Evolutionary conservation across 2,888 invertebrate species (phyloP).

Genomic region (Galerucella calmariensis): DNA sequence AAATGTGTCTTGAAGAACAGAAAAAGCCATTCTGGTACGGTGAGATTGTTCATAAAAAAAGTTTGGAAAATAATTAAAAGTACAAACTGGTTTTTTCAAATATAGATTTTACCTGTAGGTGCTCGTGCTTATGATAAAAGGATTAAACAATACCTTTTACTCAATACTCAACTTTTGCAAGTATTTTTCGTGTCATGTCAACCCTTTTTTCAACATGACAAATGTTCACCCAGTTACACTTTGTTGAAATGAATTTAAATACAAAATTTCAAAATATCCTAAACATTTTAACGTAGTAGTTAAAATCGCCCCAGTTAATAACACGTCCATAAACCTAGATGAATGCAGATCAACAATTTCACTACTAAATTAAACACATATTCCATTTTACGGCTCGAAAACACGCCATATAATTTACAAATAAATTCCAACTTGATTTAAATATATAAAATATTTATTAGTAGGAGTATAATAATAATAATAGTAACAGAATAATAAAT

Average conservation of each 20-base stretch:
- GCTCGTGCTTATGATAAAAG: too few species aligned
- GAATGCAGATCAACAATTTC: background rate
- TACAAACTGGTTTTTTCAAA: background rate
- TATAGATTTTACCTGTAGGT: background rate
- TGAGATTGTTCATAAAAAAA: background rate
- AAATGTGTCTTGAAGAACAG: conserved; percentile 19
- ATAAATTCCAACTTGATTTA: conserved; percentile 3
- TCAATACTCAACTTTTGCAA: too few species aligned
- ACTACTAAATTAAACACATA: conserved; percentile 4
- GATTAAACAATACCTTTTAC: too few species aligned
- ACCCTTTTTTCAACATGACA: too few species aligned
- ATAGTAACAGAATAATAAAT: background rate
- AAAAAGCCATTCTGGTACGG: conserved; percentile 17
- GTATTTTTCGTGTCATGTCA: too few species aligned
- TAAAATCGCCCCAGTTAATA: background rate
- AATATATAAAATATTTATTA: conserved; percentile 14
- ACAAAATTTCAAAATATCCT: background rate
- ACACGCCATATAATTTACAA: conserved; percentile 4
- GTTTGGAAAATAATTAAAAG: background rate
- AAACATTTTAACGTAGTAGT: background rate
- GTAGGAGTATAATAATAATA: conserved; percentile 9
- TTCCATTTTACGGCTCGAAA: conserved; percentile 1
- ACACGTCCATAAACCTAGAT: background rate
- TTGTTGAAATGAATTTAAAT: too few species aligned
- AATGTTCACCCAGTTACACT: too few species aligned